A percentile compares a stretch with the other conserved stretches of the same genome.
Conservation (phyloP, 1,140 invertebrate genomes). For the Drosophila ohnishii region DNA sequence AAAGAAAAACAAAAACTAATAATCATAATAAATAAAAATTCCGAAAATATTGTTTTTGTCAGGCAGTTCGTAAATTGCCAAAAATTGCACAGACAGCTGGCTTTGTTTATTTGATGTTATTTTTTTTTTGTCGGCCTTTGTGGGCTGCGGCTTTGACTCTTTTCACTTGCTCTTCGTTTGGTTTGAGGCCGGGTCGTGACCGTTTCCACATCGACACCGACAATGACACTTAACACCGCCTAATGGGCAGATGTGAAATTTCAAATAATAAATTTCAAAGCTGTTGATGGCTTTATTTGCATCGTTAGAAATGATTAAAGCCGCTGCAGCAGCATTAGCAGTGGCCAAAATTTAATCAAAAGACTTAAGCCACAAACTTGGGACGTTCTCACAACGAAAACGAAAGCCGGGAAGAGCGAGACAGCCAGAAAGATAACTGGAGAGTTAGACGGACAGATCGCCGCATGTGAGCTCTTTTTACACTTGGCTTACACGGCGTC, state of each 20-base stretch:
- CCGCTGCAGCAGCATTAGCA: conserved; percentile 22
- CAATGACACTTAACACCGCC: conserved; percentile 70
- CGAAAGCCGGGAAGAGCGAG: conserved; percentile 61
- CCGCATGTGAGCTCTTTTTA: conserved; percentile 71
- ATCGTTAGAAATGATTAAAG: conserved; percentile 65
- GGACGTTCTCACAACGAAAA: conserved; percentile 74
- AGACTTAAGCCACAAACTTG: conserved; percentile 68
- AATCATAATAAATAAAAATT: conserved; percentile 41
- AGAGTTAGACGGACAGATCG: conserved; percentile 44
- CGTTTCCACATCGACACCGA: conserved; percentile 43
- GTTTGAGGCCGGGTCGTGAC: conserved; percentile 31
- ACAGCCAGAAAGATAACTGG: conserved; percentile 20
- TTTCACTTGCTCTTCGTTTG: conserved; percentile 55
- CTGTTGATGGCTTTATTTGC: conserved; percentile 58
- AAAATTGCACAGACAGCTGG: conserved; percentile 29
- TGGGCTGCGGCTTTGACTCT: conserved; percentile 15
- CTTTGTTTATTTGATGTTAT: conserved; percentile 17
- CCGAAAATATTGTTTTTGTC: conserved; percentile 50
- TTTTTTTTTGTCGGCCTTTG: conserved; percentile 16
- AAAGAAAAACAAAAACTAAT: conserved; percentile 47
- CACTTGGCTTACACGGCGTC: conserved; percentile 73
- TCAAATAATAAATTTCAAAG: conserved; percentile 45
- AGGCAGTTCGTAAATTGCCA: conserved; percentile 44
- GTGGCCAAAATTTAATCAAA: conserved; percentile 55
- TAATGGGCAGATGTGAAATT: conserved; percentile 69